Evolutionary conservation across 2,888 invertebrate genomes (phyloP), one percentile per base, ranked within the genome.

Genomic region (Antheraea assamensis): DNA sequence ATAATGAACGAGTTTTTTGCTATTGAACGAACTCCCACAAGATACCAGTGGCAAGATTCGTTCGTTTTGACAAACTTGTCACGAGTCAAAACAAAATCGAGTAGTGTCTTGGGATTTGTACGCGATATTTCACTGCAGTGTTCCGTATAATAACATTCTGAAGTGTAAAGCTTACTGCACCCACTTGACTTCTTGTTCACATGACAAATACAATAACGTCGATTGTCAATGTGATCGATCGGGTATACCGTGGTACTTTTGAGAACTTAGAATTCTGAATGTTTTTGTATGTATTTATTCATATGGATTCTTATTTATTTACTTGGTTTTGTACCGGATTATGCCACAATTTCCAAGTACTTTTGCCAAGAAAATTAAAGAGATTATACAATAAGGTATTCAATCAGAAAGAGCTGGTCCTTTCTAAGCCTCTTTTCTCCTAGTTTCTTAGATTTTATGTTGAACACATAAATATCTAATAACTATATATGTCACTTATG

Each of bases 31-130:
- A 79, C 76, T 74, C 49, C 76, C 78, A 76, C 77, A 42, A 42
- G 42, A 42, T 42, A 42, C 42, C 42, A 88, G 87, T 86, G 84
- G 86, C 85, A 80, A 78, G 81, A 83, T 82, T 78, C 79, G 79
- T 82, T 83, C 77, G 79, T 80, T 81, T 81, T 87, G 90, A 88
- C 88, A 88, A 78, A 79, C 79, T 86, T 88, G 86, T 86, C 89
- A 87, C 87, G 85, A 92, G 94, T 94, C 93, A 93, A 88, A 94
- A 93, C 92, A 93, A 90, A 92, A 94, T 94, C 90, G 94, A 94
- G 90, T 92, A 88, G 92, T 85, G 86, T 82, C 94, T 87, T 83
- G 94, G 93, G 94, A 93, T 84, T 86, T 81, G 78, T 70, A 70
- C 79, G 79, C 76, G 77, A 85, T 82, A 87, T 87, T 85, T 85